Percentiles rank a stretch among this genome's conserved stretches.
phyloP scores from a whole-genome alignment of 2,888 invertebrate genomes.

The Antitype chi region DNA sequence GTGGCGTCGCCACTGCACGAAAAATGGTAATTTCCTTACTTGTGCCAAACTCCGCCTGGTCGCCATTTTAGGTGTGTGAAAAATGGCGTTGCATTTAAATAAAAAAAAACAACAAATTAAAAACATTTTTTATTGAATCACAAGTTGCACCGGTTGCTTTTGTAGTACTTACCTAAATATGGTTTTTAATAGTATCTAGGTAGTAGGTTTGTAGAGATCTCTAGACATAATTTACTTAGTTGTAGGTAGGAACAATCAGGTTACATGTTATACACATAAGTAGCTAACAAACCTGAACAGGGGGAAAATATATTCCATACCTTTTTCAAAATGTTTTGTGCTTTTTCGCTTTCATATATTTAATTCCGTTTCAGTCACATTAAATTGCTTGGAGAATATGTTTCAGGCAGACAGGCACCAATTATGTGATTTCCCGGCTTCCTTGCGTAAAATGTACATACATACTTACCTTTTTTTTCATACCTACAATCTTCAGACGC shows the following conservation, averaged over 20 bases:
- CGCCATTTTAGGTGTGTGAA: neutral
- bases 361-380: neutral
- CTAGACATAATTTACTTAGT: no score
- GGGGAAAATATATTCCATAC: neutral
- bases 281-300: neutral
- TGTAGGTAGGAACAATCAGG: neutral
- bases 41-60: slow-evolving; percentile 1
- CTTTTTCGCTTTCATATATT: neutral
- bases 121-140: neutral
- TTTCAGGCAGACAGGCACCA: neutral
- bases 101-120: neutral
- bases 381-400: neutral
- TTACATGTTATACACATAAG: no score
- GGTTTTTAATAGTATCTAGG: neutral
- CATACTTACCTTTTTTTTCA: neutral
- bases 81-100: neutral
- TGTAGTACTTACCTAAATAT: neutral
- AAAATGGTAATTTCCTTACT: slow-evolving; percentile 83
- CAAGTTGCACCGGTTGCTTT: neutral
- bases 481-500: neutral
- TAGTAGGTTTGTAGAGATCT: neutral
- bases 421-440: neutral
- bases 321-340: neutral
- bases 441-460: neutral
- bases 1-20: slow-evolving; percentile 68